Evolutionary conservation across 2,888 invertebrate species (phyloP).

Genomic region (Polyommatus icarus): DNA sequence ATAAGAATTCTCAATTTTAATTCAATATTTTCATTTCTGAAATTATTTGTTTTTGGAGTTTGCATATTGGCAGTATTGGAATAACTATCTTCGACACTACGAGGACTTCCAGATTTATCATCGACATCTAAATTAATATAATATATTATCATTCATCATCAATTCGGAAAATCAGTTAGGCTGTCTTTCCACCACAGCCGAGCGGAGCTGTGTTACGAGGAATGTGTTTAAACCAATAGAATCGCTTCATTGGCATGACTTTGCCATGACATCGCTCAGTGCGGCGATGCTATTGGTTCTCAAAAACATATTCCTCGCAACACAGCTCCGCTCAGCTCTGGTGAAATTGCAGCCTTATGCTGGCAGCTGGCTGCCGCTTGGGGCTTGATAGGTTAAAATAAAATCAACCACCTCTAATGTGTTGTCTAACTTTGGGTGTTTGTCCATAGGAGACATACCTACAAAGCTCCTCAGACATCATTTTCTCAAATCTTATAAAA

Average conservation of each 20-base stretch:
- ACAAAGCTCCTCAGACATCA: constrained; percentile 52
- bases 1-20: not conserved
- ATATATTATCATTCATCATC: too few relatives aligned
- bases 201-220: too few relatives aligned
- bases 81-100: not conserved
- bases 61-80: not conserved
- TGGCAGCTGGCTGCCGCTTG: too few relatives aligned
- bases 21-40: not conserved
- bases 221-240: too few relatives aligned
- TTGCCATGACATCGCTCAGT: too few relatives aligned
- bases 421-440: constrained; percentile 52
- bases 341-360: too few relatives aligned
- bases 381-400: constrained; percentile 41
- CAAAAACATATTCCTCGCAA: too few relatives aligned
- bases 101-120: not conserved
- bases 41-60: not conserved
- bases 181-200: too few relatives aligned
- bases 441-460: constrained; percentile 41
- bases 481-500: constrained; percentile 58
- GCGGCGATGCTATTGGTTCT: too few relatives aligned
- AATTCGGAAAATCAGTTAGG: too few relatives aligned
- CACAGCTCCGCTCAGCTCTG: too few relatives aligned
- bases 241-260: too few relatives aligned
- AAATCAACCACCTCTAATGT: constrained; percentile 60
- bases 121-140: constrained; percentile 1